Evolutionary conservation across 2,113 vertebrate genomes (phyloP).

Genomic region (Platysteira castanea): DNA sequence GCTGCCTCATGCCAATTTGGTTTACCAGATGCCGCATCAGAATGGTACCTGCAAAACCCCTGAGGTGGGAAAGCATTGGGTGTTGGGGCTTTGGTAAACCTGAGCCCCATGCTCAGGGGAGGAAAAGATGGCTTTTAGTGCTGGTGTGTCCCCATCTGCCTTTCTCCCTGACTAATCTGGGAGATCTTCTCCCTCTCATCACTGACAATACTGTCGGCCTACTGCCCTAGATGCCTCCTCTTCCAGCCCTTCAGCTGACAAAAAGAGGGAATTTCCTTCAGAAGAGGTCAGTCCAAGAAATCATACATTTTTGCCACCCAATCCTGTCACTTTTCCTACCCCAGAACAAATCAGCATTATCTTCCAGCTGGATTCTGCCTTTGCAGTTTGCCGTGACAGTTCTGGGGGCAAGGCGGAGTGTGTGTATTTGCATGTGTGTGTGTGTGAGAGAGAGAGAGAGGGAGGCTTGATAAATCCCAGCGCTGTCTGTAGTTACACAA

Average conservation of each 20-base stretch:
- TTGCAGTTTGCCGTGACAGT: not conserved
- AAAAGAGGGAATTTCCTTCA: not conserved
- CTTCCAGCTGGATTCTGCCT: not conserved
- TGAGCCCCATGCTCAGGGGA: not conserved
- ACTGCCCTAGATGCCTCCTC: not conserved
- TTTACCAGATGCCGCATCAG: not conserved
- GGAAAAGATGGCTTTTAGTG: not conserved
- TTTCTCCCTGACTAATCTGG: not conserved
- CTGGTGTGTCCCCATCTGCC: not conserved
- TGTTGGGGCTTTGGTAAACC: not conserved
- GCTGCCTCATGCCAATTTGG: not conserved
- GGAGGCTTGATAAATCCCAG: not conserved
- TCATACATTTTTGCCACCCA: not conserved
- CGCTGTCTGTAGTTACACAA: not conserved
- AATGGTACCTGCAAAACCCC: not conserved
- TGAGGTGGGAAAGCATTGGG: not conserved
- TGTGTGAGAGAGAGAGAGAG: not conserved
- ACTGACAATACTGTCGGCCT: not conserved
- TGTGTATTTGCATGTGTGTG: not conserved
- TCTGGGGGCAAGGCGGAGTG: not conserved
- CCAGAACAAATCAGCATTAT: not conserved
- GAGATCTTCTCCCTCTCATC: not conserved
- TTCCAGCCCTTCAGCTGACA: not conserved
- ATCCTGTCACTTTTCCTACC: not conserved
- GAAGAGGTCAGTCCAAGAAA: not conserved